A percentile compares a stretch with the other conserved stretches of the same genome.
Evolutionary conservation across 2,113 vertebrate genomes (phyloP).

Genomic region (Larimichthys crocea): DNA sequence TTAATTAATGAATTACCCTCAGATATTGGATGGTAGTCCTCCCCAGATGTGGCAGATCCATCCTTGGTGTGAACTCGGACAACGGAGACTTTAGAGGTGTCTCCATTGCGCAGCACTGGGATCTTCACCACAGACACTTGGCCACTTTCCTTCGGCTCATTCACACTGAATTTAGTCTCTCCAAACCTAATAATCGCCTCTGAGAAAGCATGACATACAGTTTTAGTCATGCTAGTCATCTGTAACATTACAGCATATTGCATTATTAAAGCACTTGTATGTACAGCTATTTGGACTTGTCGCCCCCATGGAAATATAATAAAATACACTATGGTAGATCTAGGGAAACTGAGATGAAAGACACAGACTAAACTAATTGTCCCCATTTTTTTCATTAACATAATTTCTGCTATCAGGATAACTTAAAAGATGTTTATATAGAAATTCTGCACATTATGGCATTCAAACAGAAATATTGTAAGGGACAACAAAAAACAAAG

Average conservation of each 20-base stretch:
- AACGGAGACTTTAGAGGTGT: slow-evolving; percentile 91
- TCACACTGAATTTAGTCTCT: slow-evolving; percentile 87
- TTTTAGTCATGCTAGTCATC: not conserved
- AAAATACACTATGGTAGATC: not conserved
- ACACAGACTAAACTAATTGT: not conserved
- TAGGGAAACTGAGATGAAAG: not conserved
- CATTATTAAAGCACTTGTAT: not conserved
- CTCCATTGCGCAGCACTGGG: slow-evolving; percentile 90
- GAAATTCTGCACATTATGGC: not conserved
- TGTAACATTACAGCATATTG: not conserved
- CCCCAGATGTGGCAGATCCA: slow-evolving; percentile 93
- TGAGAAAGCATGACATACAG: slow-evolving; percentile 66
- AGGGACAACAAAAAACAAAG: not conserved
- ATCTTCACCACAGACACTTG: slow-evolving; percentile 88
- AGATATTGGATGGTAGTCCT: slow-evolving; percentile 95
- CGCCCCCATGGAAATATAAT: not conserved
- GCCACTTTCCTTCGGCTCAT: slow-evolving; percentile 88
- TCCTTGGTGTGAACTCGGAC: slow-evolving; percentile 97
- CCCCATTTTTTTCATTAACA: not conserved
- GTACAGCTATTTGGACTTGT: not conserved
- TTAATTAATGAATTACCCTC: slow-evolving; percentile 88
- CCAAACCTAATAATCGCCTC: slow-evolving; percentile 92
- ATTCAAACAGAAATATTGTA: not conserved
- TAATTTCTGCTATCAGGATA: not conserved
- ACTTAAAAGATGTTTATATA: not conserved